Evolutionary conservation across 1,140 invertebrate genomes (phyloP).

Genomic region (Heliconius himera): DNA sequence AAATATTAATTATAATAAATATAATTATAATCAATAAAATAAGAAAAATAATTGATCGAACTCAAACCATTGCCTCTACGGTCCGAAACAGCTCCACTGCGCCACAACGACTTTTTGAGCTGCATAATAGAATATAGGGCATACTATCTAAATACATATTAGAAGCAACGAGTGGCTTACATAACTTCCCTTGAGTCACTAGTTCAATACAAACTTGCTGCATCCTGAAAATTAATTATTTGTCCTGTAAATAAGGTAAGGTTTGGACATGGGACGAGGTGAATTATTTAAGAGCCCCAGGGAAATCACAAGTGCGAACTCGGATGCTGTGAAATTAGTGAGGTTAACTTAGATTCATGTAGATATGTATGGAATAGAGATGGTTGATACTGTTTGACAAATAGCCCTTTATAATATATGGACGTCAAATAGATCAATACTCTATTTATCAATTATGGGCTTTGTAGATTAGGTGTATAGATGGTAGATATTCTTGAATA

Average conservation of each 20-base stretch:
- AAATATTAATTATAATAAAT: no score
- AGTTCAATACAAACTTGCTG: slow-evolving; percentile 32
- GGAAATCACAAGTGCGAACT: slow-evolving; percentile 61
- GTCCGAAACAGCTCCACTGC: no score
- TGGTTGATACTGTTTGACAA: slow-evolving; percentile 5
- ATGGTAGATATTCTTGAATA: no score
- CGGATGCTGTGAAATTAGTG: slow-evolving; percentile 23
- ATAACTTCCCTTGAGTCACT: background rate
- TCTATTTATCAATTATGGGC: background rate
- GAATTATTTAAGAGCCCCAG: slow-evolving; percentile 69
- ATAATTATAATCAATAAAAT: no score
- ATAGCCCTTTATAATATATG: background rate
- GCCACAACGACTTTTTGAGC: no score
- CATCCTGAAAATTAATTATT: slow-evolving; percentile 60
- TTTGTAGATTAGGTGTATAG: background rate
- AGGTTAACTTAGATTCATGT: slow-evolving; percentile 18
- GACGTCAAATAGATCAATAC: background rate
- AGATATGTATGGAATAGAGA: background rate
- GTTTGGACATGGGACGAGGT: slow-evolving; percentile 56
- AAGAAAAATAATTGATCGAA: no score
- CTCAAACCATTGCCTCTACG: no score
- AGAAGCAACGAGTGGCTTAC: slow-evolving; percentile 6
- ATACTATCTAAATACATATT: background rate
- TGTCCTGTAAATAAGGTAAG: slow-evolving; percentile 58
- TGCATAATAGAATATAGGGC: no score